Percentiles rank a stretch among this genome's conserved stretches.
phyloP scores from a whole-genome alignment of 2,113 vertebrate species.

The Setophaga petechia region DNA sequence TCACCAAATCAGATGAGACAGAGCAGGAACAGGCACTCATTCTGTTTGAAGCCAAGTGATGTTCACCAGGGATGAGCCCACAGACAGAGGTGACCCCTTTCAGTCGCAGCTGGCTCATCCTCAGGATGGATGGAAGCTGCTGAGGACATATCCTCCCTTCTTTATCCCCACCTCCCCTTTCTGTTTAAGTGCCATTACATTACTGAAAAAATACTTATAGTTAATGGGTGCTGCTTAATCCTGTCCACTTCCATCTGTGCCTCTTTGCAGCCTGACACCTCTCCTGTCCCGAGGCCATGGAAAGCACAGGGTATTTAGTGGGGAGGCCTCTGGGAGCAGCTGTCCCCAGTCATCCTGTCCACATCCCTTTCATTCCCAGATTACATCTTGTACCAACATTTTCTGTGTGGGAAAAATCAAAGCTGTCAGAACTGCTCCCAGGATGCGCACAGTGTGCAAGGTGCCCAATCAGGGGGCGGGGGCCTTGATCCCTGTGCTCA shows the following conservation, averaged over 20 bases:
- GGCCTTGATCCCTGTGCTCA: constrained; percentile 54
- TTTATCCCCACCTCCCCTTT: neutral
- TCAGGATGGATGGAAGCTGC: neutral
- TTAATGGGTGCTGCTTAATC: constrained; percentile 37
- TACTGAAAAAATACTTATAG: constrained; percentile 42
- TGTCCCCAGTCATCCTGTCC: constrained; percentile 50
- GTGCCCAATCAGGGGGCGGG: constrained; percentile 20
- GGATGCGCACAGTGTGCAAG: constrained; percentile 50
- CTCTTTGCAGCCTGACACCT: constrained; percentile 52
- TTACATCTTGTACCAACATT: constrained; percentile 60
- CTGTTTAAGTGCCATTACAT: neutral
- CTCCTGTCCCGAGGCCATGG: constrained; percentile 15
- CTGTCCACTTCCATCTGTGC: constrained; percentile 48
- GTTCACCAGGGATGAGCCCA: neutral
- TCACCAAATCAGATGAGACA: neutral
- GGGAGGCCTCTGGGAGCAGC: constrained; percentile 34
- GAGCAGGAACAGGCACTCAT: neutral
- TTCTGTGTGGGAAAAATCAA: constrained; percentile 72
- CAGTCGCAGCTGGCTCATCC: neutral
- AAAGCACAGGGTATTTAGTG: neutral
- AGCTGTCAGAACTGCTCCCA: constrained; percentile 60
- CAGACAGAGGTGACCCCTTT: neutral
- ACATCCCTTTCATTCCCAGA: constrained; percentile 28
- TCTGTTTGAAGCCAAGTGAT: neutral
- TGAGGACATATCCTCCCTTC: neutral